Conservation (phyloP, 2,888 invertebrate species). For the Drosophila nr. perissopoda region DNA sequence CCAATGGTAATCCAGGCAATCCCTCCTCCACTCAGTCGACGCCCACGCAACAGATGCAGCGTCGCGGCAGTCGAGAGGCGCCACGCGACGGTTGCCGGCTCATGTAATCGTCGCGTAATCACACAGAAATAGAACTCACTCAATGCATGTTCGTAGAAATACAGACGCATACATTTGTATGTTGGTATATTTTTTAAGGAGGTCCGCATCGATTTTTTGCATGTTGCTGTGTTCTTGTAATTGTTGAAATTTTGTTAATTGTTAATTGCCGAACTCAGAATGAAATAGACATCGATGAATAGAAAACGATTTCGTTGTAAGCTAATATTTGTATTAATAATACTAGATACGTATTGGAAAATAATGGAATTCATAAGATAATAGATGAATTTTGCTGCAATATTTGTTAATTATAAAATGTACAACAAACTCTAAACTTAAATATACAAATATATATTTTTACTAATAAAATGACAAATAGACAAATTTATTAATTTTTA, state of each 20-base stretch:
- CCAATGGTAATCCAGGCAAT: slow-evolving; percentile 52
- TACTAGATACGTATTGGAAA: not conserved
- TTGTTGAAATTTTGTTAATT: slow-evolving; percentile 61
- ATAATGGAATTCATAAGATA: slow-evolving; percentile 62
- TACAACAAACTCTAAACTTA: slow-evolving; percentile 55
- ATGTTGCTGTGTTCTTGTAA: slow-evolving; percentile 42
- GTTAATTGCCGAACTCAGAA: slow-evolving; percentile 42
- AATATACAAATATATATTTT: slow-evolving; percentile 70
- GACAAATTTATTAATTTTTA: not conserved
- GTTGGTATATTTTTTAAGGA: slow-evolving; percentile 9
- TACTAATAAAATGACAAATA: slow-evolving; percentile 60
- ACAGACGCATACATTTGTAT: slow-evolving; percentile 4
- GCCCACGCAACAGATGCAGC: slow-evolving; percentile 62
- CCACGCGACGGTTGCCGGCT: slow-evolving; percentile 63
- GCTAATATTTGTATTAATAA: slow-evolving; percentile 56
- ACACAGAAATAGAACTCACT: slow-evolving; percentile 41
- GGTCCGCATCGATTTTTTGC: slow-evolving; percentile 26
- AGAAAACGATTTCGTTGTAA: slow-evolving; percentile 50
- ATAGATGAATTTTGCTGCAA: slow-evolving; percentile 78
- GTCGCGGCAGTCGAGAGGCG: slow-evolving; percentile 55
- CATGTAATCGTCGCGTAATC: slow-evolving; percentile 58
- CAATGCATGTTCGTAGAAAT: slow-evolving; percentile 54
- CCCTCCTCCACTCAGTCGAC: slow-evolving; percentile 57
- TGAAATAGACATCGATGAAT: slow-evolving; percentile 58
- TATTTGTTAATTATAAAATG: slow-evolving; percentile 75